These are phyloP conservation scores for Monarcha castaneiventris DNA, from an alignment of 2,113 vertebrate species.

Conservation along the genomic window DNA sequence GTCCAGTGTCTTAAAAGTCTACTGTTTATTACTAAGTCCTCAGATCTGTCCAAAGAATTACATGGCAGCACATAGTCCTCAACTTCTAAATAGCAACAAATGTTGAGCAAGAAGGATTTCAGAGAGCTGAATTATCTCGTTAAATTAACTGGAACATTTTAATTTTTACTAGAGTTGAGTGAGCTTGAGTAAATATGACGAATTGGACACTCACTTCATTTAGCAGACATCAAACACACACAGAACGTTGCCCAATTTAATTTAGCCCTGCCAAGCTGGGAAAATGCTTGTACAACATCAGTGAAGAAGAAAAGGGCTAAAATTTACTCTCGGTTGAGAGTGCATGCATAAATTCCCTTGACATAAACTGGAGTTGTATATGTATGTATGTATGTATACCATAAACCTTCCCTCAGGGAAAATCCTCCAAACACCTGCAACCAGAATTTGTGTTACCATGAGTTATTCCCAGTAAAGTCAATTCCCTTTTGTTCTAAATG, in stretches of 20 bases:
- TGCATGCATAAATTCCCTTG: not conserved
- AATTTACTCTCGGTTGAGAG: slow-evolving; percentile 13
- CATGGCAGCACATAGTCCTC: slow-evolving; percentile 5
- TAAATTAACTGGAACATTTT: slow-evolving; percentile 73
- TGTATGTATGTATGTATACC: not conserved
- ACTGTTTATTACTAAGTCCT: slow-evolving; percentile 14
- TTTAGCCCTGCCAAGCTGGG: slow-evolving; percentile 52
- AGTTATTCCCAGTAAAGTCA: not conserved
- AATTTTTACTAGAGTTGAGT: slow-evolving; percentile 68
- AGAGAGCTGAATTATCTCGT: slow-evolving; percentile 63
- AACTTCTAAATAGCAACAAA: slow-evolving; percentile 54
- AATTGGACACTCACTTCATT: slow-evolving; percentile 67
- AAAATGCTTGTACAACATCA: slow-evolving; percentile 28
- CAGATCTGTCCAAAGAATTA: slow-evolving; percentile 57
- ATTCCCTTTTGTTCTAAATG: not conserved
- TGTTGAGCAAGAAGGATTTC: slow-evolving; percentile 61
- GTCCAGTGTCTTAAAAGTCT: not conserved
- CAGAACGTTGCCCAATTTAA: slow-evolving; percentile 65
- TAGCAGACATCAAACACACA: slow-evolving; percentile 67
- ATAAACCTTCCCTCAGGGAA: not conserved
- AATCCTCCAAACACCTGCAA: not conserved
- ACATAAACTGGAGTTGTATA: not conserved
- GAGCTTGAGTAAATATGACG: slow-evolving; percentile 68
- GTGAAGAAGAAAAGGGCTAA: slow-evolving; percentile 50
- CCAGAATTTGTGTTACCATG: not conserved